Base-by-base conservation (phyloP, 2,888 invertebrate genomes). In the Drosophila falleni region DNA sequence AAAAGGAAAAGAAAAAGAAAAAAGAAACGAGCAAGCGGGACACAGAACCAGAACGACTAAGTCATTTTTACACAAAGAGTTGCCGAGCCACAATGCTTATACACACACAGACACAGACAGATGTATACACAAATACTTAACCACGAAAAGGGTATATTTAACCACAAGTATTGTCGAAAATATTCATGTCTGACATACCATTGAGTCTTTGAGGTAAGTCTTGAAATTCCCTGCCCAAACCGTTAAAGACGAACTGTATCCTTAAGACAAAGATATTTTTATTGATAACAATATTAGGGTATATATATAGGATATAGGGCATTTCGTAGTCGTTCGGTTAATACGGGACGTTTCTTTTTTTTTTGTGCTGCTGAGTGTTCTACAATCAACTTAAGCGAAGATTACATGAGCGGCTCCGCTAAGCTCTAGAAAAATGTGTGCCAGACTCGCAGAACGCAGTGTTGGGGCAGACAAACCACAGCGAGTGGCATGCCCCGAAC, bases 331-430 rank as follows among this genome's bases (percentile, higher is more conserved):
- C 59, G 42, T 49, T 16, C 47, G n/a, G 4, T 41, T 16, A 3
- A 0, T 6, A 13, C 19, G 11, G 41, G 5, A 33, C 19, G 56
- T 50, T 62, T 41, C 31, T 65, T 59, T 39, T 35, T 35, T 59
- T 49, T 62, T 44, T 42, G 63, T 59, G 39, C 69, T 60, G 41
- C 63, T 53, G 66, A 67, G 74, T 82, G 78, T 74, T 76, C 62
- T 74, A 85, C 84, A 87, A 84, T 87, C 86, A 89, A 87, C 89
- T 84, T 87, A 87, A 89, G 84, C 89, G 80, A 80, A 86, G 89
- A 86, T 86, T 86, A 86, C 86, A 87, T 70, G 65, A 78, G 74
- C 69, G 71, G 65, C 71, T 67, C 61, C 76, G 80, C 76, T 85
- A 86, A 87, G 84, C 84, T 82, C 71, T 71, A 56, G 51, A 74